Evolutionary conservation across 2,797 vertebrate genomes (phyloP).

Genomic region (Perodicticus potto): DNA sequence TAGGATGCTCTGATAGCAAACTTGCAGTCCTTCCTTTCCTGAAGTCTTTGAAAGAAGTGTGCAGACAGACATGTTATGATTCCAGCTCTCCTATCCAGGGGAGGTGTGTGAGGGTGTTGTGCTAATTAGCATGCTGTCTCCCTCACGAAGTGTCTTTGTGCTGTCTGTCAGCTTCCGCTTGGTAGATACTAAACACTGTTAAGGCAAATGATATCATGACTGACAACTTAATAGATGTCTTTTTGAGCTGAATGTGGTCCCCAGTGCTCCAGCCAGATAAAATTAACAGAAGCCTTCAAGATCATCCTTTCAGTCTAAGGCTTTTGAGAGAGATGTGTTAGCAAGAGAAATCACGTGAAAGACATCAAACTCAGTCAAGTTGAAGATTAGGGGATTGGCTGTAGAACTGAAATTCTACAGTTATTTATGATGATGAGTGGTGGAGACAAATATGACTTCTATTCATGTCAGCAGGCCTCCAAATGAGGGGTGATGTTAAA

Average conservation of each 20-base stretch:
- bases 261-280: conserved; percentile 63
- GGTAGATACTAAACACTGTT: conserved; percentile 67
- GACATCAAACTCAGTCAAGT: not conserved
- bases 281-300: conserved; percentile 68
- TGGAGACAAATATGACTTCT: not conserved
- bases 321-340: not conserved
- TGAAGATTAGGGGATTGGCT: not conserved
- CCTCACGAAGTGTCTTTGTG: conserved; percentile 58
- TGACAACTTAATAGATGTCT: conserved; percentile 82
- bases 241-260: conserved; percentile 61
- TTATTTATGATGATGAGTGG: conserved; percentile 37
- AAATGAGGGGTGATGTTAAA: not conserved
- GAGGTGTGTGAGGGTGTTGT: not conserved
- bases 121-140: conserved; percentile 78
- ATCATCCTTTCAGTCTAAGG: not conserved
- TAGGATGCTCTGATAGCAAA: conserved; percentile 29
- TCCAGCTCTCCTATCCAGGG: not conserved
- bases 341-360: not conserved
- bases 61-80: conserved; percentile 66
- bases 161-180: conserved; percentile 73
- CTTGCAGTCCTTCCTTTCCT: not conserved
- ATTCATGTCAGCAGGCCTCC: not conserved
- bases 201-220: conserved; percentile 78
- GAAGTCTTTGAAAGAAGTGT: conserved; percentile 5
- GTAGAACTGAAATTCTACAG: not conserved